Evolutionary conservation across 1,140 invertebrate species (phyloP).

Genomic region (Druon quercuslanigerum): DNA sequence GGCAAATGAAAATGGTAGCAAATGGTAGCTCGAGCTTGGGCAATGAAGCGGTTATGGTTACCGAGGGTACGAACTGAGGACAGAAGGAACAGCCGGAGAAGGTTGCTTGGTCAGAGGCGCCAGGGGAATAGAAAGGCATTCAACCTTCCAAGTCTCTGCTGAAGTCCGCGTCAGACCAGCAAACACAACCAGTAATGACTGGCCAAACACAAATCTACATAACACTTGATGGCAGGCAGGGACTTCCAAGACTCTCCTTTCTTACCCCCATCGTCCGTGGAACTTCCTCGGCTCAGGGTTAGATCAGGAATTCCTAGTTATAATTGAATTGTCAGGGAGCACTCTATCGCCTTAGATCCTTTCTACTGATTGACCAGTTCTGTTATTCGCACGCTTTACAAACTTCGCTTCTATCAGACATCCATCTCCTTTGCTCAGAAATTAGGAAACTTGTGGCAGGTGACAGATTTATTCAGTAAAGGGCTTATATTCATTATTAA

Average conservation of each 20-base stretch:
- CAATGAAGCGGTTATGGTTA: slow-evolving; percentile 36
- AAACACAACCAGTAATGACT: slow-evolving; percentile 68
- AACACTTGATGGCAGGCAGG: slow-evolving; percentile 65
- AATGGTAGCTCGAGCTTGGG: slow-evolving; percentile 24
- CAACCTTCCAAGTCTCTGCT: slow-evolving; percentile 5
- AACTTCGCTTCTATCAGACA: slow-evolving; percentile 5
- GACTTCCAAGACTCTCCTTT: slow-evolving; percentile 42
- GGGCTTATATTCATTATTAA: not conserved
- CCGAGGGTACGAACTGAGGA: slow-evolving; percentile 23
- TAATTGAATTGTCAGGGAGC: slow-evolving; percentile 71
- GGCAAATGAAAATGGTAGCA: slow-evolving; percentile 15
- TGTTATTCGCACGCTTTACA: slow-evolving; percentile 8
- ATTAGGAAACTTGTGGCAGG: slow-evolving; percentile 5
- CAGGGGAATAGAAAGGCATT: slow-evolving; percentile 34
- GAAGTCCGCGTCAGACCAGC: slow-evolving; percentile 42
- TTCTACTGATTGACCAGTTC: slow-evolving; percentile 17
- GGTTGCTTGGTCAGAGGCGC: slow-evolving; percentile 30
- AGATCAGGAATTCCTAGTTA: slow-evolving; percentile 64
- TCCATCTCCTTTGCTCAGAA: not conserved
- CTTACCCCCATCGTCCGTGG: slow-evolving; percentile 39
- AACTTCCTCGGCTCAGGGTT: slow-evolving; percentile 63
- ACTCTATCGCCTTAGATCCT: slow-evolving; percentile 34
- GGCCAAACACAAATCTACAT: slow-evolving; percentile 75
- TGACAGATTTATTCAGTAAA: not conserved
- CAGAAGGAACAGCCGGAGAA: slow-evolving; percentile 38